phyloP scores from a whole-genome alignment of 2,797 vertebrate genomes.

The Microtus californicus region DNA sequence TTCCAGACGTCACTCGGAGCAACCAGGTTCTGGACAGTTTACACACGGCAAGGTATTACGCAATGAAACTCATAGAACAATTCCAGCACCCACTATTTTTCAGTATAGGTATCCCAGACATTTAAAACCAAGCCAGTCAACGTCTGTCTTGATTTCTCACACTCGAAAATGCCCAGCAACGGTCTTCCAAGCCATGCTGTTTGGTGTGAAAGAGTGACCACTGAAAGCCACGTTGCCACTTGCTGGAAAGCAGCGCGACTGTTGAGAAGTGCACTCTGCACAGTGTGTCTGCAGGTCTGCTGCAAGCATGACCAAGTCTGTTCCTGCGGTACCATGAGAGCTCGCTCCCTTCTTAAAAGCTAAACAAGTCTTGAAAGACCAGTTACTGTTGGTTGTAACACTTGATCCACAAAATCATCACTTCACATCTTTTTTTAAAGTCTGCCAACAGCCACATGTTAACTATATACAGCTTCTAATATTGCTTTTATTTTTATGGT shows the following conservation, averaged over 20 bases:
- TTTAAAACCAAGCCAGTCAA: background rate
- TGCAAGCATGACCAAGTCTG: conserved; percentile 1
- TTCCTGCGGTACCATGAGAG: background rate
- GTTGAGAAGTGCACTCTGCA: background rate
- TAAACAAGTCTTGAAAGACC: conserved; percentile 47
- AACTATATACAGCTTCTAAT: background rate
- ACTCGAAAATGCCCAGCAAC: conserved; percentile 21
- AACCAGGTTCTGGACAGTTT: background rate
- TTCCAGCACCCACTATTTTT: conserved; percentile 15
- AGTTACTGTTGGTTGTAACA: background rate
- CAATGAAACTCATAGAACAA: conserved; percentile 27
- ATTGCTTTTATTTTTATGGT: background rate
- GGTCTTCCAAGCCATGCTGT: background rate
- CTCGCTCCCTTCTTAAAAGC: conserved; percentile 50
- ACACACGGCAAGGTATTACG: conserved; percentile 30
- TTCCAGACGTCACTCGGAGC: conserved; percentile 29
- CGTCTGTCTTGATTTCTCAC: conserved; percentile 15
- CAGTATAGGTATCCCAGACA: background rate
- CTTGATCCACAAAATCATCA: background rate
- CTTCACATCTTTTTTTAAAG: conserved; percentile 31
- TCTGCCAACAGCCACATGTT: background rate
- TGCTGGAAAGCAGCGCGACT: conserved; percentile 2
- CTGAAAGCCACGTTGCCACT: background rate
- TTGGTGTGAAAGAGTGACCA: background rate
- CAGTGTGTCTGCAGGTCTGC: conserved; percentile 18